Evolutionary conservation across 1,140 invertebrate genomes (phyloP).

Genomic region (Aphidius gifuensis): DNA sequence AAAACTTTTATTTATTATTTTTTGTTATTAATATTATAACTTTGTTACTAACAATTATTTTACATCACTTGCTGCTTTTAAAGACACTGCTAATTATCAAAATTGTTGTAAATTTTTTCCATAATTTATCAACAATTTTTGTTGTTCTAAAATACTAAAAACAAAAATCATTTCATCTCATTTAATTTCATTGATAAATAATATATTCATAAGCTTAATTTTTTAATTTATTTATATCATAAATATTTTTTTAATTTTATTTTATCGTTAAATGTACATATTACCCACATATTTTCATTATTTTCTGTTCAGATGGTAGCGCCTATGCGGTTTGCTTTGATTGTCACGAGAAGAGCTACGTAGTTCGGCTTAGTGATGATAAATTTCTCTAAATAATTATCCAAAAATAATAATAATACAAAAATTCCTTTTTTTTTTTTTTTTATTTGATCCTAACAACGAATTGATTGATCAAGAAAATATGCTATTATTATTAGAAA

Average conservation of each 20-base stretch:
- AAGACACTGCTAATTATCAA: neutral
- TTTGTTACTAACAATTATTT: conserved; percentile 2
- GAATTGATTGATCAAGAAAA: neutral
- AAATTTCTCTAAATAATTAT: conserved; percentile 40
- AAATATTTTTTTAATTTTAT: neutral
- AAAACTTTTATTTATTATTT: neutral
- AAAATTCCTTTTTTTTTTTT: neutral
- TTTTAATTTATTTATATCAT: no score
- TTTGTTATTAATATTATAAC: conserved; percentile 2
- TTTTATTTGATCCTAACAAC: conserved; percentile 4
- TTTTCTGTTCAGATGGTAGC: conserved; percentile 52
- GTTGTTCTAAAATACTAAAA: neutral
- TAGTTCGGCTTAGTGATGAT: conserved; percentile 52
- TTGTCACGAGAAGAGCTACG: conserved; percentile 52
- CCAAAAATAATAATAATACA: conserved; percentile 13
- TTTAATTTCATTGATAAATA: no score
- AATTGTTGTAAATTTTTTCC: neutral
- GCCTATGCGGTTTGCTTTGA: conserved; percentile 51
- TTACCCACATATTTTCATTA: conserved; percentile 35
- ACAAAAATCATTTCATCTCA: neutral
- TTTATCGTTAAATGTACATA: conserved; percentile 37
- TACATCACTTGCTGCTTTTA: neutral
- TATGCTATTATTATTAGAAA: conserved; percentile 5
- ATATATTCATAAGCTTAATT: no score
- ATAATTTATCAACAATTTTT: no score